Conservation (phyloP, 2,113 vertebrate genomes). For the Heterotilapia buettikoferi region DNA sequence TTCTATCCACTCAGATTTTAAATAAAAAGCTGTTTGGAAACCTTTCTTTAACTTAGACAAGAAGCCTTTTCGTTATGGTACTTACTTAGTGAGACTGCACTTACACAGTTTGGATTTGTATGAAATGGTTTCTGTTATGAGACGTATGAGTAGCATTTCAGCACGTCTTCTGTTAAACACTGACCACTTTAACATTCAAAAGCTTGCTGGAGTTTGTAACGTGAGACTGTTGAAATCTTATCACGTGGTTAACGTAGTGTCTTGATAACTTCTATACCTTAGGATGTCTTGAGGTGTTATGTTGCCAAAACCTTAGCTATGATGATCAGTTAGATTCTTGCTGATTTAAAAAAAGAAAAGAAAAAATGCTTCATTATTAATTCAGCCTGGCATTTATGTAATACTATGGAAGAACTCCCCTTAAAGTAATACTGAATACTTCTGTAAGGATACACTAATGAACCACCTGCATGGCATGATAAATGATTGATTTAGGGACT, state of each 20-base stretch:
- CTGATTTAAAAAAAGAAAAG: not conserved
- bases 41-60: not conserved
- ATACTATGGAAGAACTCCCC: not conserved
- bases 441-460: not conserved
- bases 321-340: constrained; percentile 32
- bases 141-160: not conserved
- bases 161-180: not conserved
- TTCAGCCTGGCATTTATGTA: constrained; percentile 6
- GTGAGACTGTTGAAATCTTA: constrained; percentile 2
- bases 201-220: not conserved
- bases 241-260: constrained; percentile 22
- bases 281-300: constrained; percentile 44
- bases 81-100: not conserved
- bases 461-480: constrained; percentile 59
- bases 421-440: not conserved
- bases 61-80: not conserved
- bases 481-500: constrained; percentile 34
- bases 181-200: not conserved
- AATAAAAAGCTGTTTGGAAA: not conserved
- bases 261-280: constrained; percentile 43
- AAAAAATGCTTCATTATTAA: constrained; percentile 23
- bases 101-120: not conserved
- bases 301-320: constrained; percentile 36
- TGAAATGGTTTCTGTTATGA: not conserved
- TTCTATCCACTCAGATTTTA: not conserved